Base-by-base conservation (phyloP, 2,888 invertebrate genomes). In the Stictocephala bisonia region DNA sequence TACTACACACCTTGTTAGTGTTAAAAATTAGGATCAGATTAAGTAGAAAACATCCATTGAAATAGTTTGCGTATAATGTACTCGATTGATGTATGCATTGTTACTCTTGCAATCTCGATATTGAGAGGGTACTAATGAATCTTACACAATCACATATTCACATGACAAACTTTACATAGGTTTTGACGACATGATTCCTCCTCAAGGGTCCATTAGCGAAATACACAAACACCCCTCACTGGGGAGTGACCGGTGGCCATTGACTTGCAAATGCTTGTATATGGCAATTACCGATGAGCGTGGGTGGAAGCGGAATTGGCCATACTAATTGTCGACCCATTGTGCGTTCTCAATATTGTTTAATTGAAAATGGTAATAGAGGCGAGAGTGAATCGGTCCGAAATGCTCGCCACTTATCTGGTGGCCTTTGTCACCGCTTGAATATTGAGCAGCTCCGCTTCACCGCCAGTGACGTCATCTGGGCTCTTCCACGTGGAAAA, bases 301-400 rank as follows among this genome's bases (percentile, higher is more conserved):
- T 27, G 60, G 29, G 53, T 26, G 56, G 31, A n/a, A 4, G 60
- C 15, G 35, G 35, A 31, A 60, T 35, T 40, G 60, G 22, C 60
- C 18, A 22, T 20, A 18, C 20, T 60, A 31, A 60, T 60, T 56
- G 29, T 31, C 20, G 26, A 11, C 56, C 60, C 31, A 60, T 60
- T 60, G 60, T 60, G 60, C 22, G 71, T 67, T 68, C 67, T 75
- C 75, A 75, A 75, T 75, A 75, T 75, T 75, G 75, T 72, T 75
- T 75, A 75, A 75, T 75, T 75, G 75, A 73, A 75, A 75, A 75
- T 75, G 75, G 75, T 72, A 73, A 75, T 24, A 15, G 64, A 40
- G 29, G 60, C 35, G 60, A n/a, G n/a, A n/a, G n/a, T 31, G 60
- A 60, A 29, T 56, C 56, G 51, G 24, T 24, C 51, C 50, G 6